Percentiles rank a stretch among this genome's conserved stretches.
Evolutionary conservation across 2,888 invertebrate genomes (phyloP).

Genomic region (Eupeodes latifasciatus): DNA sequence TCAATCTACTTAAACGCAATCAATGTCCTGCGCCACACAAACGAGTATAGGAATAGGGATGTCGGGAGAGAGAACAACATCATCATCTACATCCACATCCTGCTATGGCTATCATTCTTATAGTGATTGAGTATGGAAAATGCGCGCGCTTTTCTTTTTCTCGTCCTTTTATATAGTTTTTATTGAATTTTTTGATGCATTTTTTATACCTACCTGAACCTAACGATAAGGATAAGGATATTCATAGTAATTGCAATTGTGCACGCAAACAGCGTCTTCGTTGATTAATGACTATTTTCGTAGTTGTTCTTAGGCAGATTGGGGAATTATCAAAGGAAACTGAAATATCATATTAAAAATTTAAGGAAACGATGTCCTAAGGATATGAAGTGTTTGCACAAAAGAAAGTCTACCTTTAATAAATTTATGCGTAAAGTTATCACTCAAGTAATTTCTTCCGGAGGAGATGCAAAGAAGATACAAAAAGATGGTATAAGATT

Average conservation of each 20-base stretch:
- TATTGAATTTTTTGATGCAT: constrained; percentile 45
- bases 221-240: constrained; percentile 44
- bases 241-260: constrained; percentile 55
- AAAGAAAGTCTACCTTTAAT: constrained; percentile 33
- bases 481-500: constrained; percentile 19
- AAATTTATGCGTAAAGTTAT: constrained; percentile 56
- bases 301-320: constrained; percentile 38
- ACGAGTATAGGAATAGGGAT: not conserved
- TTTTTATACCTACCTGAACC: constrained; percentile 42
- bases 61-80: constrained; percentile 48
- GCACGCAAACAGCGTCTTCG: constrained; percentile 57
- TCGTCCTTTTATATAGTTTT: constrained; percentile 16
- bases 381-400: constrained; percentile 28
- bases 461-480: constrained; percentile 58
- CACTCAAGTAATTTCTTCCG: constrained; percentile 1
- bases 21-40: constrained; percentile 68
- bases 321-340: constrained; percentile 24
- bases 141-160: constrained; percentile 68
- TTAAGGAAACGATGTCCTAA: constrained; percentile 36
- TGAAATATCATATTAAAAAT: constrained; percentile 13
- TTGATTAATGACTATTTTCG: constrained; percentile 64
- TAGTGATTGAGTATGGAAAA: constrained; percentile 66
- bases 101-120: constrained; percentile 39
- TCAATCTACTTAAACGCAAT: constrained; percentile 75
- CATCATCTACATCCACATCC: constrained; percentile 48